Base-by-base conservation (phyloP, 2,888 invertebrate genomes). In the Zygogramma bicolorata region DNA sequence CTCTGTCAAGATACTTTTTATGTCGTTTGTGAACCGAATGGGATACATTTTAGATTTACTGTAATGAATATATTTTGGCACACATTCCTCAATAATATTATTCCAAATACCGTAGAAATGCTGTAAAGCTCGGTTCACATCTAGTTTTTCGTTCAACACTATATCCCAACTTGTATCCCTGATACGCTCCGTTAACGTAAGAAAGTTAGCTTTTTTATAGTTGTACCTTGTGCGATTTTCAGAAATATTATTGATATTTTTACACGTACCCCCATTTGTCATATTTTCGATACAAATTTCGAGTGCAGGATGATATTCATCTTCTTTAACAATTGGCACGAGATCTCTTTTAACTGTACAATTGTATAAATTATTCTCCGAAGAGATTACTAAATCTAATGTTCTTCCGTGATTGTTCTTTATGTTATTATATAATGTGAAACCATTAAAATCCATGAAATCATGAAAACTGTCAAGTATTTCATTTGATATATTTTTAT, bases 151-250 rank as follows among this genome's bases (percentile, higher is more conserved):
- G 34, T 60, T 60, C 22, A 34, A 2, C 7, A 60, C 34, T 15
- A 60, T 60, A 60, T 34, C 60, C 34, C 60, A 38, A 60, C 22
- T 34, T 34, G 18, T 8, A 60, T 42, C 42, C 62, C 62, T 62
- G n/a, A 22, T 13, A 42, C 22, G 42, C 7, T 62, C 13, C 1
- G 25, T 27, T 42, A 42, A 42, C 1, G n/a, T 61, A 1, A 61
- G 38, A 8, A 22, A 61, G 20, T 61, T 25, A 1, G 57, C n/a
- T 57, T 57, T 22, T 57, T 22, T 57, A 27, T 57, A 57, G 57
- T 57, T 57, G 57, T 57, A n/a, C 13, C 57, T 57, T 57, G 57
- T 25, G n/a, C n/a, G 13, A 57, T 10, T 57, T 3, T 10, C 57
- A 57, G 25, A 15, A 53, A 27, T 57, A 27, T 25, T 18, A 46